Evolutionary conservation across 64 coral and sea anemone species (phyloP), one percentile per base, ranked within the genome.

Genomic region (Orbicella faveolata): DNA sequence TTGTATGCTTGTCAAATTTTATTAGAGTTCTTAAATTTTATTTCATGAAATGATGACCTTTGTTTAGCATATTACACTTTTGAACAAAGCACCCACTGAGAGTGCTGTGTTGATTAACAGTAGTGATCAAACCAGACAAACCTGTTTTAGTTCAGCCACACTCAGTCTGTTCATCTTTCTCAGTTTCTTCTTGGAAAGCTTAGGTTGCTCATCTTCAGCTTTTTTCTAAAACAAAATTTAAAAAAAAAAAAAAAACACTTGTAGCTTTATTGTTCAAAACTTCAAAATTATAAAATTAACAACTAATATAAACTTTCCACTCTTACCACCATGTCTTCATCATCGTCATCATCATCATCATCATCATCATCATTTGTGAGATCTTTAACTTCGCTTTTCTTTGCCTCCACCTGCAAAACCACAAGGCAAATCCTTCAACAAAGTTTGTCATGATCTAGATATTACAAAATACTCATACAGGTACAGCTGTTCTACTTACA

Each of bases 91-190:
- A 48, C 44, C 44, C 44, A 48, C 4, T 59, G 52, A 59, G 55
- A 59, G 55, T 59, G 55, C 55, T 59, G 11, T 1, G 9, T 9
- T 4, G 37, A 52, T 17, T 2, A 85, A 15, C 75, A 16, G 11
- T 26, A 53, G 12, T 16, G 2, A 3, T 35, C 7, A 34, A 87
- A 80, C n/a, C 63, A 33, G 8, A 72, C 87, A 77, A 55, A 98
- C 96, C 90, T 94, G 90, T 63, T 98, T 98, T 11, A 98, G 81
- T 57, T 98, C 92, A 55, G 96, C 96, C n/a, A 98, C 96, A 85
- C 92, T 94, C 3, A 98, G 90, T 90, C 96, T 94, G 59, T 98
- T 98, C 93, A 94, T 98, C 61, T 94, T 92, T 87, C 89, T 89
- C 8, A 98, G 76, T 80, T 98, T 98, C 69, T 98, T 98, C 79